A percentile compares a stretch with the other conserved stretches of the same genome.
These are phyloP conservation scores for Anastatus disparis DNA, from an alignment of 1,140 invertebrate species.

Conservation along the genomic window DNA sequence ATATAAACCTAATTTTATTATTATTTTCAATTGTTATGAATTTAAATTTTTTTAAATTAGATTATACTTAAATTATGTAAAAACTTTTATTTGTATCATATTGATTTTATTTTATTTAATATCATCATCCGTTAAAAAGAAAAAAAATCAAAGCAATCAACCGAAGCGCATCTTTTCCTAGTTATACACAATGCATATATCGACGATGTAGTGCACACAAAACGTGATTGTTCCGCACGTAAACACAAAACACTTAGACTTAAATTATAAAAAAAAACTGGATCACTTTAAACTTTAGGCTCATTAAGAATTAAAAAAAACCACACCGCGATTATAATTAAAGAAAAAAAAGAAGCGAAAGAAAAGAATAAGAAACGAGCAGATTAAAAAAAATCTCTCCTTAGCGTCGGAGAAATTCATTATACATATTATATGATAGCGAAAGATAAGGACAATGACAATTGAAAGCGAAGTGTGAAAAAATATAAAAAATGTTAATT, in stretches of 20 bases:
- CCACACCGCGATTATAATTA: constrained; percentile 22
- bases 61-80: too few relatives aligned
- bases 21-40: too few relatives aligned
- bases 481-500: background rate
- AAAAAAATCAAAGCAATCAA: constrained; percentile 14
- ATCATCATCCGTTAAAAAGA: too few relatives aligned
- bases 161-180: constrained; percentile 27
- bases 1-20: too few relatives aligned
- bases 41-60: too few relatives aligned
- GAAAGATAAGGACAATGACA: background rate
- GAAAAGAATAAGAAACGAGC: background rate
- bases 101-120: too few relatives aligned
- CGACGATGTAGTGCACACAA: constrained; percentile 53
- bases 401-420: constrained; percentile 18
- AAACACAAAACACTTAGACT: constrained; percentile 46
- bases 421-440: constrained; percentile 43
- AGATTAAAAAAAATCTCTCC: constrained; percentile 30
- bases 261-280: constrained; percentile 28
- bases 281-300: constrained; percentile 57
- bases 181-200: constrained; percentile 43
- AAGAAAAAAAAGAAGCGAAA: background rate
- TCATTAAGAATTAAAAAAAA: constrained; percentile 36
- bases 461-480: constrained; percentile 11
- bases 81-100: too few relatives aligned
- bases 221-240: constrained; percentile 56